These are phyloP conservation scores for Erpornis zantholeuca DNA, from an alignment of 2,113 vertebrate species.

Conservation along the genomic window DNA sequence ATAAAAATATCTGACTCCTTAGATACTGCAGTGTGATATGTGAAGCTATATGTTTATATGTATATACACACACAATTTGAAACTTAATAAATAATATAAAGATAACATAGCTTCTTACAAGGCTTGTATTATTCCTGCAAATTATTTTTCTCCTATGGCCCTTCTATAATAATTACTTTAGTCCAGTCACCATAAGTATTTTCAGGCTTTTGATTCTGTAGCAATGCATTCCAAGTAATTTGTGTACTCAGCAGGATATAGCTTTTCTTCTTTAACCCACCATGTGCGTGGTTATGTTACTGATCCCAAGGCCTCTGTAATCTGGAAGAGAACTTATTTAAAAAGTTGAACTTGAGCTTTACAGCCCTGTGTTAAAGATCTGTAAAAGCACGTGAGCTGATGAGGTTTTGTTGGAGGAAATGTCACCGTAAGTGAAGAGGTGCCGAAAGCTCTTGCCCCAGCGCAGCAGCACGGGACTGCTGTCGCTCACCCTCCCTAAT, in stretches of 20 bases:
- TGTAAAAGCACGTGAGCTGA: background rate
- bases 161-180: background rate
- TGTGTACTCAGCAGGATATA: background rate
- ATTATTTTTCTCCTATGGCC: background rate
- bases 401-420: background rate
- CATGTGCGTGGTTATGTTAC: background rate
- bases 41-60: background rate
- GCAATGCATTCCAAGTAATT: background rate
- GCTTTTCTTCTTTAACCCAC: background rate
- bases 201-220: background rate
- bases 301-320: background rate
- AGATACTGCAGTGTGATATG: background rate
- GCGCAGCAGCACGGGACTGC: rapidly evolving
- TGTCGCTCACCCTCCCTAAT: background rate
- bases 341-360: background rate
- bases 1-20: background rate
- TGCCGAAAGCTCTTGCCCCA: rapidly evolving
- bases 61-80: background rate
- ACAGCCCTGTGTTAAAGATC: background rate
- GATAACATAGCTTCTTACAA: background rate
- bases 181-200: background rate
- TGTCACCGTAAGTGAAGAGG: rapidly evolving
- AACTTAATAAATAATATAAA: background rate
- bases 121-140: background rate
- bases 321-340: background rate